Percentiles rank a stretch among this genome's conserved stretches.
phyloP scores from a whole-genome alignment of 2,888 invertebrate genomes.

The Plutella xylostella region DNA sequence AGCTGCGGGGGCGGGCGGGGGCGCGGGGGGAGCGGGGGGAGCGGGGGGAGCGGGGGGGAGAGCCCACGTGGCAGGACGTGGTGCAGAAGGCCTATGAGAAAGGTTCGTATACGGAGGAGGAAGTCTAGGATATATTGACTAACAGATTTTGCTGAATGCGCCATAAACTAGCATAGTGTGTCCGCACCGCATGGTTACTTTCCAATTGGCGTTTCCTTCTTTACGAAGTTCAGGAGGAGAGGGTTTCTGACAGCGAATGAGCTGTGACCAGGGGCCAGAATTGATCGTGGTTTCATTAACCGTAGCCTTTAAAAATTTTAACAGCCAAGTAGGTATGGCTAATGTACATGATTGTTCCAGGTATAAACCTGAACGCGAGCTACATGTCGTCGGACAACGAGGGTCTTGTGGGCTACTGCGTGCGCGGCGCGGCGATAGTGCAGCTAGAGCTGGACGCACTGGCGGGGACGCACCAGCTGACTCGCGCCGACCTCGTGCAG shows the following conservation, averaged over 20 bases:
- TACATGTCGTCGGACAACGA: constrained; percentile 53
- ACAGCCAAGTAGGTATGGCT: neutral
- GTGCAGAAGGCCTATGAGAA: constrained; percentile 56
- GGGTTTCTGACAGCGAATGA: too few relatives aligned
- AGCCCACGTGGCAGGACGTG: constrained; percentile 63
- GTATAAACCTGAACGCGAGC: constrained; percentile 65
- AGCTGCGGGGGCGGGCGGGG: constrained; percentile 58
- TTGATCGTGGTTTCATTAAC: too few relatives aligned
- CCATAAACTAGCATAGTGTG: too few relatives aligned
- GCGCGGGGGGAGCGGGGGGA: constrained; percentile 58
- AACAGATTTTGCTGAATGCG: too few relatives aligned
- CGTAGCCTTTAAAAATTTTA: neutral
- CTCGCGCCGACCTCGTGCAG: constrained; percentile 73
- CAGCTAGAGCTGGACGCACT: constrained; percentile 80
- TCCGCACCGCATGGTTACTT: too few relatives aligned
- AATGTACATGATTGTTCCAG: constrained; percentile 25
- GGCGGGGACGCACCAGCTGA: constrained; percentile 73
- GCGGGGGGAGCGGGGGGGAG: constrained; percentile 23
- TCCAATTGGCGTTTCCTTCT: too few relatives aligned
- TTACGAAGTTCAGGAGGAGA: too few relatives aligned
- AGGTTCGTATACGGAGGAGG: constrained; percentile 27
- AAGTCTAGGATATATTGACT: too few relatives aligned
- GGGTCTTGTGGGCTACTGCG: constrained; percentile 46
- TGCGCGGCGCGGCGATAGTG: constrained; percentile 71
- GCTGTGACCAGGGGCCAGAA: too few relatives aligned